These are phyloP conservation scores for Dimorphilus gyrociliatus DNA, from an alignment of 2,888 invertebrate species.

Conservation along the genomic window DNA sequence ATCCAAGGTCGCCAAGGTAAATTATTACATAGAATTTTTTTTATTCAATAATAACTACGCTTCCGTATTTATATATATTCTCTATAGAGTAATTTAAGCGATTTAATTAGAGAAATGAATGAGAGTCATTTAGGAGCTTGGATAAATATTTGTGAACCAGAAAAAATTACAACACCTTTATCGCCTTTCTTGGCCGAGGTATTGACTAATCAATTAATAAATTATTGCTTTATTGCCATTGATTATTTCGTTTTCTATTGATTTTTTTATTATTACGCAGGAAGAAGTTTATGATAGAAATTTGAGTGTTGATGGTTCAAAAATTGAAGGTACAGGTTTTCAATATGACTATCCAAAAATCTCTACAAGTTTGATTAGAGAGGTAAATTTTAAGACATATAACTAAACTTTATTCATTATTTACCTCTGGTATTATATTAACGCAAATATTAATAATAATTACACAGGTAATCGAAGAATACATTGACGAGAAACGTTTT, in stretches of 20 bases:
- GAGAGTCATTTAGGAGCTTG: conserved; percentile 82
- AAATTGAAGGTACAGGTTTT: conserved; percentile 49
- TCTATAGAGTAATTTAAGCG: conserved; percentile 54
- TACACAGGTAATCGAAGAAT: no score
- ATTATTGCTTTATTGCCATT: no score
- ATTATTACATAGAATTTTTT: no score
- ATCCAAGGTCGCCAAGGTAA: conserved; percentile 62
- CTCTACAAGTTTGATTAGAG: conserved; percentile 47
- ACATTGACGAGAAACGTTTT: no score
- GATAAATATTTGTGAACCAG: conserved; percentile 74
- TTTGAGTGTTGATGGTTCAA: conserved; percentile 54
- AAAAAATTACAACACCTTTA: conserved; percentile 53
- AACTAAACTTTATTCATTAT: no score
- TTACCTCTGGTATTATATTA: no score
- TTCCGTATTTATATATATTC: no score
- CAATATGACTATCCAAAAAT: conserved; percentile 47
- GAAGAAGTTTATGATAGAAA: conserved; percentile 62
- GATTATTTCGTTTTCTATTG: not conserved
- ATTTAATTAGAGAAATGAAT: conserved; percentile 72
- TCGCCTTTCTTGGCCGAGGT: conserved; percentile 74
- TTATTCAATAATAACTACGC: no score
- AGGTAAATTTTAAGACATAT: conserved; percentile 45
- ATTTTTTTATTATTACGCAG: conserved; percentile 15
- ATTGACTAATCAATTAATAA: conserved; percentile 49
- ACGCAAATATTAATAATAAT: no score